phyloP scores from a whole-genome alignment of 2,797 vertebrate genomes.

The Thalassophryne amazonica region DNA sequence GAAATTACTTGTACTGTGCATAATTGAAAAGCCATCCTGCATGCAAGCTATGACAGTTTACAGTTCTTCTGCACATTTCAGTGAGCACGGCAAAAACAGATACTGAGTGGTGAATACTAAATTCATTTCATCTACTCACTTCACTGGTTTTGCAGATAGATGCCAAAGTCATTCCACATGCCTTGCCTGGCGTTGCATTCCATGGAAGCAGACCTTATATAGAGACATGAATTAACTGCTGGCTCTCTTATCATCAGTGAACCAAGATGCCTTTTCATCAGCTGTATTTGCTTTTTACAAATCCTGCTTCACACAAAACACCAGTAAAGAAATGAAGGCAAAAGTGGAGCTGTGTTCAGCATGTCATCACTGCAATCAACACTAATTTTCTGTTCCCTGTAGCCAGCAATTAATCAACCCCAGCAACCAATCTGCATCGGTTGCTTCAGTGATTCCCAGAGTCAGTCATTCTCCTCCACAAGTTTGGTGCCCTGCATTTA shows the following conservation, averaged over 20 bases:
- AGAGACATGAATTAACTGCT: slow-evolving; percentile 39
- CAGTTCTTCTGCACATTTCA: neutral
- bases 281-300: neutral
- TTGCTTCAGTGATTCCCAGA: slow-evolving; percentile 32
- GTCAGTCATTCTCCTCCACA: slow-evolving; percentile 44
- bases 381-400: too few relatives aligned
- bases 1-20: neutral
- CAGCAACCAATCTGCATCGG: slow-evolving; percentile 21
- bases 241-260: slow-evolving; percentile 19
- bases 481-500: too few relatives aligned
- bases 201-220: slow-evolving; percentile 91
- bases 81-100: slow-evolving; percentile 4
- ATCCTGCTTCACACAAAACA: slow-evolving; percentile 5
- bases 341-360: slow-evolving; percentile 17
- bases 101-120: slow-evolving; percentile 1
- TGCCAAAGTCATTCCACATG: slow-evolving; percentile 91
- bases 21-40: too few relatives aligned
- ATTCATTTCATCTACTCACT: slow-evolving; percentile 76
- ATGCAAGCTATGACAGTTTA: too few relatives aligned
- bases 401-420: too few relatives aligned
- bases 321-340: slow-evolving; percentile 1
- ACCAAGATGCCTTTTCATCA: slow-evolving; percentile 34
- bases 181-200: slow-evolving; percentile 92
- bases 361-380: slow-evolving; percentile 32
- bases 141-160: slow-evolving; percentile 94